phyloP scores from a whole-genome alignment of 2,888 invertebrate genomes.

The Priocnemis perturbator region DNA sequence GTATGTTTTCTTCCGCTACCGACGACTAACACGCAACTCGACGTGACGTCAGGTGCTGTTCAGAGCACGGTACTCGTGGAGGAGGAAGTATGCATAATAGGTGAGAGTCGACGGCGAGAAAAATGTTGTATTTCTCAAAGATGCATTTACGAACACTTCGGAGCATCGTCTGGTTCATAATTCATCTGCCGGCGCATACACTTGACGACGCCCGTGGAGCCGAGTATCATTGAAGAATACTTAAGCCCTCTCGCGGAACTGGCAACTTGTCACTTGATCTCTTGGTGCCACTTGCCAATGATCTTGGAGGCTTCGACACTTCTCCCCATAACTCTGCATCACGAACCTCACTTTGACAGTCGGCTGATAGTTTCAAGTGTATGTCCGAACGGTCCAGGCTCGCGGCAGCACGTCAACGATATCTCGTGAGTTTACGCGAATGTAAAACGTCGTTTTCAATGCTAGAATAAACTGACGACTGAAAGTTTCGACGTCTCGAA shows the following conservation, averaged over 20 bases:
- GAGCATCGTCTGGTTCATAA: conserved; percentile 32
- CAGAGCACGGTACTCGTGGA: no score
- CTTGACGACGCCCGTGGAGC: background rate
- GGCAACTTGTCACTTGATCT: conserved; percentile 30
- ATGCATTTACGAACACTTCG: conserved; percentile 21
- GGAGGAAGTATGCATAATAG: no score
- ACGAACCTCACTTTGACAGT: no score
- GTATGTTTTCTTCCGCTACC: background rate
- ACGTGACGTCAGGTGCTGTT: no score
- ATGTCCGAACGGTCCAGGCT: no score
- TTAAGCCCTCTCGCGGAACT: conserved; percentile 34
- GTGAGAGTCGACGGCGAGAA: background rate
- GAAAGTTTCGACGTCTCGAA: no score
- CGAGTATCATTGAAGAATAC: conserved; percentile 26
- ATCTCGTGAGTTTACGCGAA: no score
- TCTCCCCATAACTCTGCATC: no score
- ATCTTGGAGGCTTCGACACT: background rate
- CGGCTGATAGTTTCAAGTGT: no score
- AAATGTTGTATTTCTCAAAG: conserved; percentile 38
- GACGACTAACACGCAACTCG: background rate
- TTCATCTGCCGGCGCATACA: conserved; percentile 25
- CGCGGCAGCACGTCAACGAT: no score
- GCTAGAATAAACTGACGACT: no score
- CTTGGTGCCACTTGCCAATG: conserved; percentile 11
- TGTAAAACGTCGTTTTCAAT: no score